Evolutionary conservation across 1,140 invertebrate genomes (phyloP).

Genomic region (Micrasema minimum): DNA sequence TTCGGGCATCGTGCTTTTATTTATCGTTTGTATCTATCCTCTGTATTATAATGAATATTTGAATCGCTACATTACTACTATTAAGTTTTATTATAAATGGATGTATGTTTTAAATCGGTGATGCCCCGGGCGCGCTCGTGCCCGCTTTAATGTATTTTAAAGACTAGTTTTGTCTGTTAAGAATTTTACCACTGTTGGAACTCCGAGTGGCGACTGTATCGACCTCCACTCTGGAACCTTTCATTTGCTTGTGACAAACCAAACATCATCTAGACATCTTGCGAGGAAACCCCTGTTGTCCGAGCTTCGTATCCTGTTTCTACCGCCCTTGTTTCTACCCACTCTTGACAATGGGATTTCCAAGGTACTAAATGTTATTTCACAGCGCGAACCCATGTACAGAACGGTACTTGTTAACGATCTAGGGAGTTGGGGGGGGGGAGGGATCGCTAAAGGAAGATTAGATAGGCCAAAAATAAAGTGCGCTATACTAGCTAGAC

Average conservation of each 20-base stretch:
- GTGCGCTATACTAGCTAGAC: conserved; percentile 46
- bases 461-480: conserved; percentile 43
- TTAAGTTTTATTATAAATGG: conserved; percentile 53
- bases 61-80: conserved; percentile 52
- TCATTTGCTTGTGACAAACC: background rate
- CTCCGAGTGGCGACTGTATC: conserved; percentile 9
- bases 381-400: conserved; percentile 31
- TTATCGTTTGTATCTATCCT: conserved; percentile 55
- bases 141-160: conserved; percentile 25
- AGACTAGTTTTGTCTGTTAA: conserved; percentile 25
- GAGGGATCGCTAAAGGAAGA: conserved; percentile 18
- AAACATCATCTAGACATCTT: background rate
- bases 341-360: background rate
- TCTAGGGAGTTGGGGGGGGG: conserved; percentile 41
- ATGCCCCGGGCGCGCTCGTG: conserved; percentile 1
- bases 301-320: conserved; percentile 53
- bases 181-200: conserved; percentile 21
- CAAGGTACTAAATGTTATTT: conserved; percentile 1
- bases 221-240: conserved; percentile 2
- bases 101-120: conserved; percentile 37
- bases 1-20: conserved; percentile 54
- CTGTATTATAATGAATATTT: conserved; percentile 54
- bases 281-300: conserved; percentile 1
- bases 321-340: conserved; percentile 32
- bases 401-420: conserved; percentile 39